Evolutionary conservation across 2,888 invertebrate species (phyloP), one percentile per base, ranked within the genome.

Genomic region (Tachystola acroxantha): DNA sequence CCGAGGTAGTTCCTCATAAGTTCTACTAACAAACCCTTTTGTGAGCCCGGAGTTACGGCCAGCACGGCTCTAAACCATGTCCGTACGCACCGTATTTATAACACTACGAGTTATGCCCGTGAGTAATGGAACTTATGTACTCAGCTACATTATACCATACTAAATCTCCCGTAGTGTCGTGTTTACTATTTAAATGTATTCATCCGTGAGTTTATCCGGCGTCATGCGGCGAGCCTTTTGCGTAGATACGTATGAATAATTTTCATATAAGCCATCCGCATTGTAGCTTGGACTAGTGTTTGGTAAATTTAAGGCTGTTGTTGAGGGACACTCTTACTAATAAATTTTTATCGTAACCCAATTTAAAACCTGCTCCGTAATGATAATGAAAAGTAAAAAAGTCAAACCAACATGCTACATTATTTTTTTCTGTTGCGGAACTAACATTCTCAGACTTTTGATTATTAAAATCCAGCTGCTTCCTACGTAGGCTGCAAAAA

Each of bases 111-210:
- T 81, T 82, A 81, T 77, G 61, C 55, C 67, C 75, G 62, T 76
- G 76, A 79, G 77, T 80, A 80, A 84, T 81, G 75, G 66, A 64
- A 73, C 69, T 80, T 80, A 80, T 77, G 76, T 80, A 71, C 65
- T 51, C 64, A 52, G 64, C 64, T 68, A 73, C 78, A 82, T 82
- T 81, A 81, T 76, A 69, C 72, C 64, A 61, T 66, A 72, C 65
- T 85, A 86, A 82, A 86, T 84, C 80, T 74, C 68, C 66, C 50
- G 58, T 64, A 72, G 75, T 78, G 78, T 77, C 79, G 73, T 78
- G 66, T 80, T 86, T 79, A 79, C 84, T 86, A 85, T 84, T 86
- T 84, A 85, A 85, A 86, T 85, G 81, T 86, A 85, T 84, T 86
- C 85, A 82, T 85, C 79, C 73, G 64, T 55, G 64, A 77, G 75